These are phyloP conservation scores for Aphelocoma californica DNA, from an alignment of 2,797 vertebrate species.

Conservation along the genomic window DNA sequence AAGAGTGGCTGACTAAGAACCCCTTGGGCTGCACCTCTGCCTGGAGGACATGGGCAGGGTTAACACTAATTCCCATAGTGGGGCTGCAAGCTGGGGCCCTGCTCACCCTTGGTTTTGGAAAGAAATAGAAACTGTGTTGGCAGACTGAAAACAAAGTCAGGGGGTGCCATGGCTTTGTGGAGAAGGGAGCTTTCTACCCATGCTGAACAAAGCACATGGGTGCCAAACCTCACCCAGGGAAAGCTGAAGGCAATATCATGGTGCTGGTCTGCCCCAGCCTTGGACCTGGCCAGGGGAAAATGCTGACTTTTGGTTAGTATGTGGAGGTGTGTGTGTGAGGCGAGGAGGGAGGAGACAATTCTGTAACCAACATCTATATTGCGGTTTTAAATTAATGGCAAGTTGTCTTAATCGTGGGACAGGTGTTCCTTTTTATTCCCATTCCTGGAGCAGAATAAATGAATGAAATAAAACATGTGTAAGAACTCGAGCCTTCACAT, in stretches of 20 bases:
- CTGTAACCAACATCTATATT: background rate
- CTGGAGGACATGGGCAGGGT: background rate
- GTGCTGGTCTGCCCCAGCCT: background rate
- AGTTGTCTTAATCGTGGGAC: constrained; percentile 9
- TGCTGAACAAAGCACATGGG: background rate
- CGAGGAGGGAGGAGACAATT: background rate
- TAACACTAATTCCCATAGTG: background rate
- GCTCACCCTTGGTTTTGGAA: background rate
- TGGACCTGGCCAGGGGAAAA: background rate
- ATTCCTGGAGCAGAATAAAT: constrained; percentile 7
- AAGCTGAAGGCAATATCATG: background rate
- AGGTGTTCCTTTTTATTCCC: constrained; percentile 8
- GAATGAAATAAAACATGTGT: constrained; percentile 36
- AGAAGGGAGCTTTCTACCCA: background rate
- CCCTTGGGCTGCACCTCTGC: background rate
- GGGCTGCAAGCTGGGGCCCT: background rate
- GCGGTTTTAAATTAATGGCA: constrained; percentile 7
- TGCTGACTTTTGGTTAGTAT: background rate
- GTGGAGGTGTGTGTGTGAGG: background rate
- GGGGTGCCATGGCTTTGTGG: background rate
- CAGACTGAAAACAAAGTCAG: background rate
- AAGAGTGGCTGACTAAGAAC: background rate
- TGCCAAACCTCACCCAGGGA: background rate
- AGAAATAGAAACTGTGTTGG: background rate
- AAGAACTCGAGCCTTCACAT: background rate